A percentile compares a stretch with the other conserved stretches of the same genome.
phyloP scores from a whole-genome alignment of 1,140 invertebrate species.

The Rhagoletis zephyria region DNA sequence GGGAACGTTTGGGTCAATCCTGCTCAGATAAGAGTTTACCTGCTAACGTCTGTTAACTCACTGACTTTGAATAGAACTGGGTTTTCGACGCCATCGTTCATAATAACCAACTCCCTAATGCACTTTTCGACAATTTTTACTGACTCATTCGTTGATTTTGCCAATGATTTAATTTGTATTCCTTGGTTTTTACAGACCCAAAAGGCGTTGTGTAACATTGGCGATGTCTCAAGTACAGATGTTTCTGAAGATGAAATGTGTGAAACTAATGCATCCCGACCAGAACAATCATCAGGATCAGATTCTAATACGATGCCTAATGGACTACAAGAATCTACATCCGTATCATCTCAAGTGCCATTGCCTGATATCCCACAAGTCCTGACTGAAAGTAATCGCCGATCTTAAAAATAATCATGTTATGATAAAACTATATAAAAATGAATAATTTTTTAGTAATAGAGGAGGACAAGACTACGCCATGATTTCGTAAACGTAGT shows the following conservation, averaged over 20 bases:
- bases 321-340: not conserved
- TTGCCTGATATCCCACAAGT: not conserved
- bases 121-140: not conserved
- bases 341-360: not conserved
- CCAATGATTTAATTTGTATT: not conserved
- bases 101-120: not conserved
- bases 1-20: too few species aligned
- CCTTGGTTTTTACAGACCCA: not conserved
- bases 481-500: too few species aligned
- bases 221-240: conserved; percentile 35
- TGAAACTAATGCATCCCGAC: not conserved
- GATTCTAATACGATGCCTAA: not conserved
- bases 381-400: not conserved
- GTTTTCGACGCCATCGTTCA: not conserved
- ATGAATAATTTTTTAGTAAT: too few species aligned
- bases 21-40: not conserved
- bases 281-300: not conserved
- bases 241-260: conserved; percentile 31
- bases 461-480: too few species aligned
- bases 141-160: not conserved
- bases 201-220: not conserved
- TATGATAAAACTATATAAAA: not conserved
- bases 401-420: not conserved
- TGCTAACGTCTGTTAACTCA: not conserved
- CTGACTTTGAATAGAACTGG: not conserved